These are phyloP conservation scores for Melanchra persicariae DNA, from an alignment of 2,888 invertebrate genomes.

Conservation along the genomic window DNA sequence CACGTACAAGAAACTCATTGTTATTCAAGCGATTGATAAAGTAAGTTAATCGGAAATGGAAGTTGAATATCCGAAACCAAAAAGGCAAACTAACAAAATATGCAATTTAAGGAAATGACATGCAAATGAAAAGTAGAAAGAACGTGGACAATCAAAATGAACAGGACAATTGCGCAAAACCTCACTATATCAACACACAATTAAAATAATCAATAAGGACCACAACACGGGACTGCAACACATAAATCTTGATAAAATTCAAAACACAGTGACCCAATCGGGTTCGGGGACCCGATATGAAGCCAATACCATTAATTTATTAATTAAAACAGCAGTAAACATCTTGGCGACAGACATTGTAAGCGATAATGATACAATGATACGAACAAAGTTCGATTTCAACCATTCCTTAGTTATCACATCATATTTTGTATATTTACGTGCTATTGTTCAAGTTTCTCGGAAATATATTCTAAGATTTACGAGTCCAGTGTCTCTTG, in stretches of 20 bases:
- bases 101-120: constrained; percentile 7
- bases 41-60: constrained; percentile 31
- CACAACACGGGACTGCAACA: constrained; percentile 54
- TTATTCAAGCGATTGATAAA: constrained; percentile 5
- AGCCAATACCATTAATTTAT: constrained; percentile 68
- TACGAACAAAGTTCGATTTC: constrained; percentile 69
- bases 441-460: constrained; percentile 25
- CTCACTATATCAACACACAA: constrained; percentile 32
- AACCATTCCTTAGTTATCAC: constrained; percentile 64
- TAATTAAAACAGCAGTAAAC: constrained; percentile 68
- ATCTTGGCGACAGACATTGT: constrained; percentile 62
- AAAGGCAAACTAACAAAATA: constrained; percentile 22
- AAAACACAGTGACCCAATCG: constrained; percentile 70
- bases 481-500: constrained; percentile 42
- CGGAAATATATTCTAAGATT: constrained; percentile 38
- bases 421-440: constrained; percentile 55
- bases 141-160: constrained; percentile 21
- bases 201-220: constrained; percentile 51
- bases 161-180: constrained; percentile 37
- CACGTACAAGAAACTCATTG: constrained; percentile 12
- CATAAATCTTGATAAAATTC: constrained; percentile 71
- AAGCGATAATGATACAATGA: constrained; percentile 60
- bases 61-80: constrained; percentile 13
- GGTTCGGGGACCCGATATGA: constrained; percentile 74
- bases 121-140: constrained; percentile 11